Evolutionary conservation across 2,888 invertebrate genomes (phyloP).

Genomic region (Aradus depressus): DNA sequence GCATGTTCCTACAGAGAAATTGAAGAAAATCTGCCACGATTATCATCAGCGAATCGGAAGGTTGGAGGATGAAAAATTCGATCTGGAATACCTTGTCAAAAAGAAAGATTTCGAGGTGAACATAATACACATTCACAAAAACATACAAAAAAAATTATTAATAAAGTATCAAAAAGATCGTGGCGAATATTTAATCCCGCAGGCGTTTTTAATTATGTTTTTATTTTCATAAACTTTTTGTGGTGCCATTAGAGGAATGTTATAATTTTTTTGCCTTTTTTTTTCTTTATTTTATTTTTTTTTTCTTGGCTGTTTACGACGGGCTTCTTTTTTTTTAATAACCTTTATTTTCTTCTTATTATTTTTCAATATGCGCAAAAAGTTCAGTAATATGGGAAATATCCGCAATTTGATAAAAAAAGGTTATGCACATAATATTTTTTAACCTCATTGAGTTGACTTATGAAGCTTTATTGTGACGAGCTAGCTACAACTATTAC

Average conservation of each 20-base stretch:
- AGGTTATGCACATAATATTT: no score
- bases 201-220: conserved; percentile 18
- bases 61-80: conserved; percentile 93
- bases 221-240: conserved; percentile 6
- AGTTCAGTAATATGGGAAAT: no score
- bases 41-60: conserved; percentile 78
- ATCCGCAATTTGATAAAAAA: no score
- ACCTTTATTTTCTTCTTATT: no score
- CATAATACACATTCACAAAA: neutral
- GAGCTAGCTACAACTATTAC: no score
- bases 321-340: neutral
- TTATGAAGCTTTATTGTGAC: no score
- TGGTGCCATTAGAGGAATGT: conserved; percentile 16
- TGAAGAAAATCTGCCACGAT: conserved; percentile 65
- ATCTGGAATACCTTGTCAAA: conserved; percentile 95
- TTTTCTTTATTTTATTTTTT: neutral
- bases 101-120: conserved; percentile 94
- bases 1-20: conserved; percentile 50
- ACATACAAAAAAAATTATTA: conserved; percentile 2
- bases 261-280: conserved; percentile 12
- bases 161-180: conserved; percentile 8
- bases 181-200: conserved; percentile 18
- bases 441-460: no score
- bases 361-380: no score
- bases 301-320: neutral